These are phyloP conservation scores for Torymus auratus DNA, from an alignment of 2,888 invertebrate species.

Conservation along the genomic window DNA sequence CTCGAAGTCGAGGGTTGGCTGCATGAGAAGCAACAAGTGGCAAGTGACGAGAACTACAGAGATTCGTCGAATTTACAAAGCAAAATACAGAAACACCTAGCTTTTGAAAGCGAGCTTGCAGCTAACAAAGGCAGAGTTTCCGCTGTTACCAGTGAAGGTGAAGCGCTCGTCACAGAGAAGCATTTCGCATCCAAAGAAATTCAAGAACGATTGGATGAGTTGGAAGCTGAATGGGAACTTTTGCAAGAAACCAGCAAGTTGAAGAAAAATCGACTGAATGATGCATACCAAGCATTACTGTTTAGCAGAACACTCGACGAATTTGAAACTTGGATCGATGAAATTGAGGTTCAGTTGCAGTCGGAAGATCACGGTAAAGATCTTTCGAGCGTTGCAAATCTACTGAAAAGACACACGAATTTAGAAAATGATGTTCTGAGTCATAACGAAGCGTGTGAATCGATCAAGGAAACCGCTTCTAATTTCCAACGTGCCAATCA, in stretches of 20 bases:
- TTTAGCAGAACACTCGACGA: slow-evolving; percentile 94
- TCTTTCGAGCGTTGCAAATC: slow-evolving; percentile 88
- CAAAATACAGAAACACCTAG: slow-evolving; percentile 96
- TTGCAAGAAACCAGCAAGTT: slow-evolving; percentile 88
- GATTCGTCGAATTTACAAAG: slow-evolving; percentile 98
- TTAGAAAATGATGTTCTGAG: slow-evolving; percentile 92
- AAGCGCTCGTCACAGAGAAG: slow-evolving; percentile 80
- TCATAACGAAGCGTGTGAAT: slow-evolving; percentile 89
- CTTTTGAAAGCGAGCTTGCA: slow-evolving; percentile 95
- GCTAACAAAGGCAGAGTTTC: slow-evolving; percentile 93
- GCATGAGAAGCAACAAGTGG: slow-evolving; percentile 94
- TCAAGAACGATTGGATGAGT: slow-evolving; percentile 86
- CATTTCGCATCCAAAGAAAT: slow-evolving; percentile 95
- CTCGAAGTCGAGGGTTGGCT: slow-evolving; percentile 95
- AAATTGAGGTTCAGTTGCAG: slow-evolving; percentile 86
- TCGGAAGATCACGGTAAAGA: slow-evolving; percentile 92
- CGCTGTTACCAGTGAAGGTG: slow-evolving; percentile 86
- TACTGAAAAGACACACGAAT: slow-evolving; percentile 87
- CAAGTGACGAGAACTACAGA: slow-evolving; percentile 94
- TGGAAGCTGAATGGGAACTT: slow-evolving; percentile 92
- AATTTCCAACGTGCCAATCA: slow-evolving; percentile 89
- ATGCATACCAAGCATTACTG: slow-evolving; percentile 93
- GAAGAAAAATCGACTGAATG: slow-evolving; percentile 90
- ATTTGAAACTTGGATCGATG: slow-evolving; percentile 95
- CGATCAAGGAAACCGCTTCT: slow-evolving; percentile 87